A percentile compares a stretch with the other conserved stretches of the same genome.
These are phyloP conservation scores for Trichopria drosophilae DNA, from an alignment of 2,888 invertebrate species.

Conservation along the genomic window DNA sequence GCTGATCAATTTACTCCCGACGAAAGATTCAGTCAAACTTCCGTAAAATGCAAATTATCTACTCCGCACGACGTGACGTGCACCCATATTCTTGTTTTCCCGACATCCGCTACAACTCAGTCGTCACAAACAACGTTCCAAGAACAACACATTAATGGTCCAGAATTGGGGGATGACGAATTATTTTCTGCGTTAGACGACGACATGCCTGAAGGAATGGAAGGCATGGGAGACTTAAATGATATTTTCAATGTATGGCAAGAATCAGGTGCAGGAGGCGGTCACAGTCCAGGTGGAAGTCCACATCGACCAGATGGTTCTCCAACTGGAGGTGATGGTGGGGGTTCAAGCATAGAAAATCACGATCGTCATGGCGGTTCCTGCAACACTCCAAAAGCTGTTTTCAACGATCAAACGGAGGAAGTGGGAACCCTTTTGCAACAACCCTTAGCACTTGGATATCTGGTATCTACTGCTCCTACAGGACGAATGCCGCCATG, in stretches of 20 bases:
- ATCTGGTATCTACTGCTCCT: constrained; percentile 95
- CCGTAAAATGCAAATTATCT: constrained; percentile 85
- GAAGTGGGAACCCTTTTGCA: constrained; percentile 89
- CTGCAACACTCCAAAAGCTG: constrained; percentile 61
- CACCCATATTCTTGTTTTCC: constrained; percentile 98
- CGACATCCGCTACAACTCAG: constrained; percentile 92
- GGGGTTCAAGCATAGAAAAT: constrained; percentile 56
- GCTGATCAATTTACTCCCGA: constrained; percentile 95
- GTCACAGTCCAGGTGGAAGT: constrained; percentile 66
- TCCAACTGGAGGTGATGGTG: constrained; percentile 54
- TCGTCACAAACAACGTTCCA: constrained; percentile 74
- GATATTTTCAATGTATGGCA: constrained; percentile 78
- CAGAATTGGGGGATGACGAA: constrained; percentile 70
- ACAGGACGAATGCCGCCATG: constrained; percentile 91
- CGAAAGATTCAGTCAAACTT: constrained; percentile 84
- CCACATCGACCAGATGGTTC: constrained; percentile 59
- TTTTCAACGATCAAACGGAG: constrained; percentile 61
- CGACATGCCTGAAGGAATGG: constrained; percentile 69
- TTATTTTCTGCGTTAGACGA: constrained; percentile 68
- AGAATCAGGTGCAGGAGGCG: constrained; percentile 62
- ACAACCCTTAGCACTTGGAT: constrained; percentile 97
- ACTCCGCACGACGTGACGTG: constrained; percentile 96
- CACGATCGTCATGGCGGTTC: constrained; percentile 60
- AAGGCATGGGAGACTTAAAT: constrained; percentile 73
- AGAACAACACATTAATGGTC: constrained; percentile 69